Conservation (phyloP, 2,797 vertebrate genomes). For the Coccyzus lansbergi region DNA sequence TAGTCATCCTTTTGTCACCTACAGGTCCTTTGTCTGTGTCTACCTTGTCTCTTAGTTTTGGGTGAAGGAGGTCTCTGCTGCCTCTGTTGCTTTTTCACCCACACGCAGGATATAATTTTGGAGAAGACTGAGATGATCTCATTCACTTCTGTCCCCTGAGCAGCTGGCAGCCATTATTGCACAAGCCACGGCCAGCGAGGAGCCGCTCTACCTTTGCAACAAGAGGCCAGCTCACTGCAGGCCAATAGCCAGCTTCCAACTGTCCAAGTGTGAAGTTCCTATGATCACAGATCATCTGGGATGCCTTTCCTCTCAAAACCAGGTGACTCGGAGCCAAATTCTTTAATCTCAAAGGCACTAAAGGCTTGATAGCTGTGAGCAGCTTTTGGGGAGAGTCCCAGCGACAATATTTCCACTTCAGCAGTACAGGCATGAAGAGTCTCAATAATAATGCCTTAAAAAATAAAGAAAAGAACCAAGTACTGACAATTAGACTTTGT, state of each 20-base stretch:
- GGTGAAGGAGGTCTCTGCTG: background rate
- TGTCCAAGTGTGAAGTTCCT: conserved; percentile 62
- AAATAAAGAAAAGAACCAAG: background rate
- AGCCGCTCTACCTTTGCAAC: background rate
- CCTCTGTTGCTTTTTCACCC: background rate
- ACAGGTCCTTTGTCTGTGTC: background rate
- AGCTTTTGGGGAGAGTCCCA: conserved; percentile 14
- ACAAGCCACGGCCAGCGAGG: background rate
- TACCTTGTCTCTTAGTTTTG: background rate
- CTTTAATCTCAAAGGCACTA: conserved; percentile 35
- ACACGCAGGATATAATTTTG: background rate
- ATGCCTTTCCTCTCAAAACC: conserved; percentile 56
- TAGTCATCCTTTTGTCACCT: background rate
- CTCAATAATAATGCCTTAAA: background rate
- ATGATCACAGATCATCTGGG: conserved; percentile 59
- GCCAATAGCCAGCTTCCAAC: conserved; percentile 52
- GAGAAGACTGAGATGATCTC: background rate
- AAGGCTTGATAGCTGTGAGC: background rate
- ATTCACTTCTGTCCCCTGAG: background rate
- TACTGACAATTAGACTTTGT: background rate
- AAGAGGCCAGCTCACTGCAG: background rate
- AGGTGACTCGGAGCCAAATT: conserved; percentile 43
- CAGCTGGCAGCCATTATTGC: background rate
- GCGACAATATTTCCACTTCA: conserved; percentile 8
- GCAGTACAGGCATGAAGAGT: background rate